Conservation (phyloP, 2,113 vertebrate genomes). For the Solea senegalensis region DNA sequence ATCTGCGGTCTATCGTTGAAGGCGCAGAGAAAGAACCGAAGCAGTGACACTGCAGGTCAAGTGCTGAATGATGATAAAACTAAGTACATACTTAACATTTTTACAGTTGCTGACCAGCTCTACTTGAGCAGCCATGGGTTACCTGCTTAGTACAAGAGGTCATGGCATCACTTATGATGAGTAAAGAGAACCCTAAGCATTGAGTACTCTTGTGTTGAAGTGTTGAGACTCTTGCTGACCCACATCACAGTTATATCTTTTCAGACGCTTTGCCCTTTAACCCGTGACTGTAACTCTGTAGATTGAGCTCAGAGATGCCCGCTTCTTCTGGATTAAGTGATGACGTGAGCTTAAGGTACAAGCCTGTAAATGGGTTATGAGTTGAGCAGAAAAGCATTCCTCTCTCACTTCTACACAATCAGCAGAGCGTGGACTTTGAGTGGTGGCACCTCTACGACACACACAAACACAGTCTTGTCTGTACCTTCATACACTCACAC, state of each 20-base stretch:
- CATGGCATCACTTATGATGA: conserved; percentile 5
- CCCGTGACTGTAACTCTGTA: neutral
- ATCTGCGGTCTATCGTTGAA: neutral
- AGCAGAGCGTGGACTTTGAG: neutral
- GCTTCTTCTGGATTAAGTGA: neutral
- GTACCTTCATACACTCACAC: neutral
- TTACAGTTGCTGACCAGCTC: conserved; percentile 2
- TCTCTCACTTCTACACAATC: neutral
- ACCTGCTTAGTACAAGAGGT: conserved; percentile 17
- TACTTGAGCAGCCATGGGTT: neutral
- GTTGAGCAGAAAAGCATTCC: too few species aligned
- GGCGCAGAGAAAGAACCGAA: neutral
- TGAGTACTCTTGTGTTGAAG: neutral
- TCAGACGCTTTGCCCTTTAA: neutral
- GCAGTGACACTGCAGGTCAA: neutral
- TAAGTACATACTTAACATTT: neutral
- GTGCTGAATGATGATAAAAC: neutral
- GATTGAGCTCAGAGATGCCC: neutral
- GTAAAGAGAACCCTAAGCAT: neutral
- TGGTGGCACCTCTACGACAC: neutral
- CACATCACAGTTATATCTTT: neutral
- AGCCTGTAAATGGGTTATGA: too few species aligned
- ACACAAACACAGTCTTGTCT: conserved; percentile 11
- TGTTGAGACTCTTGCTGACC: neutral
- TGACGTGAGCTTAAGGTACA: neutral